Percentiles rank a stretch among this genome's conserved stretches.
Conservation (phyloP, 2,113 vertebrate species). For the Seriola aureovittata region DNA sequence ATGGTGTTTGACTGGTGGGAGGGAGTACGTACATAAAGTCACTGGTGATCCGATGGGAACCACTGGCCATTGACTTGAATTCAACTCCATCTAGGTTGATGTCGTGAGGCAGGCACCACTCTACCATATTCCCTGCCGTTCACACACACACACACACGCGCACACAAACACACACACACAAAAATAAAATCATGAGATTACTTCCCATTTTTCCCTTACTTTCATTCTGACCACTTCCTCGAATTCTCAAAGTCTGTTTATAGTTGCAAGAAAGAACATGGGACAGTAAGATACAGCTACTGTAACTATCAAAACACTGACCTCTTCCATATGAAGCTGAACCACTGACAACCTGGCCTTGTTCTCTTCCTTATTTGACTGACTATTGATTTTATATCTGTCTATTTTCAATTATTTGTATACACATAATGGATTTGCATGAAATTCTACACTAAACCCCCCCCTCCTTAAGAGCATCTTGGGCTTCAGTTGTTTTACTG, state of each 20-base stretch:
- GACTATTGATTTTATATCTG: not conserved
- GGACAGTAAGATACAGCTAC: conserved; percentile 39
- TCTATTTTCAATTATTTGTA: not conserved
- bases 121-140: conserved; percentile 94
- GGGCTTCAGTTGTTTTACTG: not conserved
- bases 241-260: conserved; percentile 10
- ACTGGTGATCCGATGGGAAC: conserved; percentile 94
- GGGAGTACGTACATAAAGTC: conserved; percentile 93
- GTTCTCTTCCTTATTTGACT: not conserved
- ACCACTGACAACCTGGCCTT: not conserved
- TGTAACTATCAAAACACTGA: not conserved
- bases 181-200: conserved; percentile 3
- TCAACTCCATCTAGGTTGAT: conserved; percentile 97
- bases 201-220: conserved; percentile 38
- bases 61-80: conserved; percentile 99
- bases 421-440: not conserved
- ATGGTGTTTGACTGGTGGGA: not conserved
- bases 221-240: conserved; percentile 63
- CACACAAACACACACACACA: conserved; percentile 16
- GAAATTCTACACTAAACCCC: not conserved
- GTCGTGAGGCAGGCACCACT: conserved; percentile 97
- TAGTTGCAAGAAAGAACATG: conserved; percentile 14
- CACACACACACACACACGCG: conserved; percentile 39
- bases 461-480: not conserved
- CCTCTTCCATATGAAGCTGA: not conserved